Conservation (phyloP, 2,888 invertebrate genomes). For the Euplagia quadripunctaria region DNA sequence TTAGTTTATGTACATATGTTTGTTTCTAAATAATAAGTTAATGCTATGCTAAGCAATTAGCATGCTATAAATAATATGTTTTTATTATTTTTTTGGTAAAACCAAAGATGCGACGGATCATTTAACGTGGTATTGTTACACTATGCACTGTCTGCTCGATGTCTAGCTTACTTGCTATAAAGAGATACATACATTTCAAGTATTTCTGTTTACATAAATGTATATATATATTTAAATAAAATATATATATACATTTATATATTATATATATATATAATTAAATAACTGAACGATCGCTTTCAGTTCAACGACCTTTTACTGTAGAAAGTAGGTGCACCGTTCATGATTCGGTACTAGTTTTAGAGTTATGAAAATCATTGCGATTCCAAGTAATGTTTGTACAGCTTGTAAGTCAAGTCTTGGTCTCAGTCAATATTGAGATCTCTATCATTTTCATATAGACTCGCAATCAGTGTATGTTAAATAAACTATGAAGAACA, state of each 20-base stretch:
- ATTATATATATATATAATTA: too few relatives aligned
- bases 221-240: too few relatives aligned
- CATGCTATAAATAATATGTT: not conserved
- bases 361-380: constrained; percentile 35
- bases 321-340: constrained; percentile 39
- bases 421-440: too few relatives aligned
- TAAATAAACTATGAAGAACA: too few relatives aligned
- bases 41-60: not conserved
- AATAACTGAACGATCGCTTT: constrained; percentile 25
- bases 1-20: too few relatives aligned
- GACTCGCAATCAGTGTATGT: too few relatives aligned
- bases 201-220: constrained; percentile 4
- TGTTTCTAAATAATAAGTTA: not conserved
- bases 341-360: constrained; percentile 37
- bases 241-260: not conserved
- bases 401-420: not conserved
- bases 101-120: constrained; percentile 44
- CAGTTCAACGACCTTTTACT: constrained; percentile 42
- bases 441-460: too few relatives aligned
- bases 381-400: constrained; percentile 27
- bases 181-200: constrained; percentile 42
- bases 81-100: constrained; percentile 32
- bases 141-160: constrained; percentile 54
- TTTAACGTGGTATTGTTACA: constrained; percentile 49
- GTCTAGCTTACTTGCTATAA: constrained; percentile 55